Evolutionary conservation across 2,888 invertebrate genomes (phyloP).

Genomic region (Pocota personata): DNA sequence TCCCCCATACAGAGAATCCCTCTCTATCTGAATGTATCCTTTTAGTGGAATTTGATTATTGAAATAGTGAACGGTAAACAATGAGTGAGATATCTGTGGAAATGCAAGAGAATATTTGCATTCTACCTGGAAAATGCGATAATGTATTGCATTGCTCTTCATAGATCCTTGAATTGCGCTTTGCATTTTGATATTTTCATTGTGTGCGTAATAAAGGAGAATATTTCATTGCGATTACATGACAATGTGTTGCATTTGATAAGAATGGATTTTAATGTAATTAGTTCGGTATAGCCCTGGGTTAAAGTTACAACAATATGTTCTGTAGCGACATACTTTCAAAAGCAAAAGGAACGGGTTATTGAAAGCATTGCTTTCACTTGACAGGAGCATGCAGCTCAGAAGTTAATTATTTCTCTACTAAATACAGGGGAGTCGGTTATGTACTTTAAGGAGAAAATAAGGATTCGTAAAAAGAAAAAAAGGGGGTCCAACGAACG

Average conservation of each 20-base stretch:
- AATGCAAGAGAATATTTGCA: conserved; percentile 55
- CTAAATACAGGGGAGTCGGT: no score
- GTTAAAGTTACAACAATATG: background rate
- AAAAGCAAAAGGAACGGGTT: no score
- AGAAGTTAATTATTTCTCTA: no score
- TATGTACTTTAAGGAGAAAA: no score
- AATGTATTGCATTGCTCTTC: background rate
- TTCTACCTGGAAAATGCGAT: conserved; percentile 12
- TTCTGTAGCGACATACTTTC: no score
- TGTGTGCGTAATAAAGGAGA: background rate
- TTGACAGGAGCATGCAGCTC: no score
- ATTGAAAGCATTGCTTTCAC: no score
- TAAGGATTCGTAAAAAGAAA: no score
- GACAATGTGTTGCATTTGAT: background rate
- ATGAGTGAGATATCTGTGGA: conserved; percentile 28
- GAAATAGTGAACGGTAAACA: conserved; percentile 56
- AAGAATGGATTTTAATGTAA: conserved; percentile 14
- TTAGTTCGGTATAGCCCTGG: background rate
- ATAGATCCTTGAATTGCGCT: background rate
- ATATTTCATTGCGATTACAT: background rate
- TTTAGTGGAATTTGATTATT: conserved; percentile 69
- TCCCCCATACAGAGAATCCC: background rate
- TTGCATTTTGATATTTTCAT: background rate
- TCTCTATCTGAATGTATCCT: conserved; percentile 2
- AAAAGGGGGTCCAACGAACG: no score